Conservation (phyloP, 2,797 vertebrate species). For the Eleutherodactylus coqui region DNA sequence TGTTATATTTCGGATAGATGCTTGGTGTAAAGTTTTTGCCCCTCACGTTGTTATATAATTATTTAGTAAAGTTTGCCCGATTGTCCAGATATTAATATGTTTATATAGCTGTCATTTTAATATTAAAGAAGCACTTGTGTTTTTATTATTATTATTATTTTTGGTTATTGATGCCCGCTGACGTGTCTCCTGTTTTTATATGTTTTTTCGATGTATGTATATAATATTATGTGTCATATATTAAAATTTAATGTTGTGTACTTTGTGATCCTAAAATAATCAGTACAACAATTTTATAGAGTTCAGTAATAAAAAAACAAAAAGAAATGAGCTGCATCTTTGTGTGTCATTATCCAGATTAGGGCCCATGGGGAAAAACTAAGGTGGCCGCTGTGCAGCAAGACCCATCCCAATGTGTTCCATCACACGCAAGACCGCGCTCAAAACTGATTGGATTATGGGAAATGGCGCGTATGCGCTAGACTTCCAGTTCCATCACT, state of each 20-base stretch:
- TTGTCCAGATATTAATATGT: conserved; percentile 95
- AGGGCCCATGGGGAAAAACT: background rate
- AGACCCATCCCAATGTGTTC: background rate
- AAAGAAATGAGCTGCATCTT: background rate
- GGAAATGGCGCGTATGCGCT: too few relatives aligned
- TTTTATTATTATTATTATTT: conserved; percentile 67
- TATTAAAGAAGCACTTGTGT: conserved; percentile 94
- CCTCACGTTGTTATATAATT: conserved; percentile 95
- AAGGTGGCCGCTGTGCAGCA: too few relatives aligned
- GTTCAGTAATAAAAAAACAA: conserved; percentile 84
- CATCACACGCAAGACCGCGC: too few relatives aligned
- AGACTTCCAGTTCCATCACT: too few relatives aligned
- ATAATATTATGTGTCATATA: conserved; percentile 88
- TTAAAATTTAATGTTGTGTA: conserved; percentile 88
- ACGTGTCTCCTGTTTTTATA: conserved; percentile 73
- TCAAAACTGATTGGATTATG: too few relatives aligned
- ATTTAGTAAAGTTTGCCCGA: conserved; percentile 93
- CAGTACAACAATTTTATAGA: conserved; percentile 84
- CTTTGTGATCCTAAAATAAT: conserved; percentile 86
- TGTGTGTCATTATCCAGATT: background rate
- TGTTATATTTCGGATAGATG: conserved; percentile 99
- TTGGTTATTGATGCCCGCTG: conserved; percentile 83
- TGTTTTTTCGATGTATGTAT: conserved; percentile 84
- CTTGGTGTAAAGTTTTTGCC: conserved; percentile 89
- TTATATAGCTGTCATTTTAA: conserved; percentile 90